These are phyloP conservation scores for Biston betularia DNA, from an alignment of 2,888 invertebrate genomes.

Conservation along the genomic window DNA sequence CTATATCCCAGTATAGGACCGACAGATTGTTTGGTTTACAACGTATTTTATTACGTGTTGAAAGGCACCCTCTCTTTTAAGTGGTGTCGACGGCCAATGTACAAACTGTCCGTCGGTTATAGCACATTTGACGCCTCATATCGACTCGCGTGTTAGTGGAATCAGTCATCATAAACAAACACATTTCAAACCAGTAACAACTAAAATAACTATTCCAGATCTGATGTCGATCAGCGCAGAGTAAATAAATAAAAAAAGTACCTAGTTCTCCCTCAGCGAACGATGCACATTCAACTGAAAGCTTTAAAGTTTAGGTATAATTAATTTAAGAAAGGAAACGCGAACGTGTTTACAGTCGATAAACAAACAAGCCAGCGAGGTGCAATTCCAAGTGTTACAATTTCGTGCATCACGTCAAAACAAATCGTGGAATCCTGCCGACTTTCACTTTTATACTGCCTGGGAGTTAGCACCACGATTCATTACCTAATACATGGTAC, in stretches of 20 bases:
- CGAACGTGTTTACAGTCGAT: constrained; percentile 10
- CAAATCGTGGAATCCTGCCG: neutral
- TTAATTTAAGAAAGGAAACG: constrained; percentile 18
- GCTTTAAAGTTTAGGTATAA: constrained; percentile 17
- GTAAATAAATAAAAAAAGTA: constrained; percentile 24
- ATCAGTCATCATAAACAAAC: constrained; percentile 25
- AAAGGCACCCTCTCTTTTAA: constrained; percentile 25
- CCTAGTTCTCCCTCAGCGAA: constrained; percentile 5
- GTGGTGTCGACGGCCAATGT: constrained; percentile 22
- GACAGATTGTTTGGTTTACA: constrained; percentile 27
- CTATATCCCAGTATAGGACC: constrained; percentile 23
- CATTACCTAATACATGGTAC: neutral
- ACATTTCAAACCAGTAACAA: constrained; percentile 14
- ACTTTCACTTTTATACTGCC: constrained; percentile 5
- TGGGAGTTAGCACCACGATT: neutral
- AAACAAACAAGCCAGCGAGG: constrained; percentile 18
- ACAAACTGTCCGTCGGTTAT: constrained; percentile 19
- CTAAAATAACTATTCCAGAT: constrained; percentile 16
- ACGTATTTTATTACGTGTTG: constrained; percentile 28
- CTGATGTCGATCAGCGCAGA: constrained; percentile 10
- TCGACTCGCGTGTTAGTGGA: constrained; percentile 20
- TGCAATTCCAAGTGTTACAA: constrained; percentile 14
- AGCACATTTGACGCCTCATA: constrained; percentile 16
- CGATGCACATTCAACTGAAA: constrained; percentile 28
- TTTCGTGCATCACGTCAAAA: constrained; percentile 19